Evolutionary conservation across 2,797 vertebrate species (phyloP).

Genomic region (Lycodopsis pacificus): DNA sequence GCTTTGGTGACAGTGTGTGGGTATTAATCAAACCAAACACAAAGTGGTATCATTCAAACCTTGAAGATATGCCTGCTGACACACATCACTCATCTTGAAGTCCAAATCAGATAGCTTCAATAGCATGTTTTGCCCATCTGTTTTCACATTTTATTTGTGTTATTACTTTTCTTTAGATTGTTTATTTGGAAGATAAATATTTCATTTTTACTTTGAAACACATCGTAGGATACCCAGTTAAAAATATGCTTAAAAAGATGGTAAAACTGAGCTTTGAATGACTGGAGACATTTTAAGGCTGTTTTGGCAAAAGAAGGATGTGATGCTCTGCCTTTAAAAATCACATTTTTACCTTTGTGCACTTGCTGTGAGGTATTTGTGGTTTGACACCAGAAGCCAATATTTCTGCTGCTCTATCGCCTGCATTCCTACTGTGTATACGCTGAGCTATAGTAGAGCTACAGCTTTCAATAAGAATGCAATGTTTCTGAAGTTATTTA

Average conservation of each 20-base stretch:
- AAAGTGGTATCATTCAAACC: conserved; percentile 34
- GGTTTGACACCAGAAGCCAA: not conserved
- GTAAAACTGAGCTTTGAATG: not conserved
- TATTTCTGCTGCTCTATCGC: not conserved
- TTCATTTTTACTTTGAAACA: no score
- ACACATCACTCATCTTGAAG: conserved; percentile 41
- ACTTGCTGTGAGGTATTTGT: not conserved
- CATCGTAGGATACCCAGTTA: not conserved
- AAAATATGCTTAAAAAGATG: not conserved
- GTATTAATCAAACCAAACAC: conserved; percentile 50
- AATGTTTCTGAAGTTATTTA: not conserved
- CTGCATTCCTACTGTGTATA: not conserved
- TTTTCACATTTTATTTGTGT: not conserved
- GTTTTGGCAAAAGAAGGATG: not conserved
- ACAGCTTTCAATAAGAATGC: not conserved
- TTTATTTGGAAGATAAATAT: not conserved
- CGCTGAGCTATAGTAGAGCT: not conserved
- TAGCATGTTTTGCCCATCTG: not conserved
- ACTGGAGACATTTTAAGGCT: not conserved
- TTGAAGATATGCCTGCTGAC: conserved; percentile 22
- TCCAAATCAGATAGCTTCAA: conserved; percentile 8
- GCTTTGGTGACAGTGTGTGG: conserved; percentile 33
- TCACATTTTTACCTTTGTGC: not conserved
- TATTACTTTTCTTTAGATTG: not conserved
- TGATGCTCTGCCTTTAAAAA: not conserved